A percentile compares a stretch with the other conserved stretches of the same genome.
Conservation (phyloP, 2,888 invertebrate genomes). For the Schizotus pectinicornis region DNA sequence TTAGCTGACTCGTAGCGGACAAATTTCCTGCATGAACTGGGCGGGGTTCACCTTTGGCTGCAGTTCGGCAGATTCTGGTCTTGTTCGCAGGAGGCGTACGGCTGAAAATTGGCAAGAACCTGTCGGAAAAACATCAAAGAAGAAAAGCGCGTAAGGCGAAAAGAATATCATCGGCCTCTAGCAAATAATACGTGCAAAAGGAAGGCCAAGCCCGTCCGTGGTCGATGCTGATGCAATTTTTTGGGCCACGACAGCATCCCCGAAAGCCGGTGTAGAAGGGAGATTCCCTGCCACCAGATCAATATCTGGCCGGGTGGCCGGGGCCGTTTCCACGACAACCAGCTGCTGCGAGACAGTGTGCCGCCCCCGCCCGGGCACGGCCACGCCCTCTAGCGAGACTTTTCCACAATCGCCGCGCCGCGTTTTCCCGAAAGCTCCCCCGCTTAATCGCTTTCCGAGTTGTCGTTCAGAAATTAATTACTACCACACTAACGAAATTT, state of each 20-base stretch:
- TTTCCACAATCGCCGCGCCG: slow-evolving; percentile 25
- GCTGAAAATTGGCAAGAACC: slow-evolving; percentile 13
- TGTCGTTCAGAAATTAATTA: slow-evolving; percentile 57
- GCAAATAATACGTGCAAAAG: slow-evolving; percentile 45
- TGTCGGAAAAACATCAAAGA: slow-evolving; percentile 44
- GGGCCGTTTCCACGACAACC: slow-evolving; percentile 65
- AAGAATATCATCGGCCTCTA: slow-evolving; percentile 47
- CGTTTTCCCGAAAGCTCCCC: slow-evolving; percentile 24
- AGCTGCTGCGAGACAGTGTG: slow-evolving; percentile 68
- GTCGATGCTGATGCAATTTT: slow-evolving; percentile 52
- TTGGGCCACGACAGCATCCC: slow-evolving; percentile 38
- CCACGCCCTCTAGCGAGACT: slow-evolving; percentile 36
- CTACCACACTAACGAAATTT: slow-evolving; percentile 48
- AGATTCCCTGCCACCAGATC: slow-evolving; percentile 54
- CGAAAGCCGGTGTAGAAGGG: slow-evolving; percentile 33
- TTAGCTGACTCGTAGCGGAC: too few relatives aligned
- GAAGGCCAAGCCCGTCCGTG: slow-evolving; percentile 48
- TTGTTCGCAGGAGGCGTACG: too few relatives aligned
- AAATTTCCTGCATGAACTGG: too few relatives aligned
- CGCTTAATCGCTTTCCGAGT: slow-evolving; percentile 54
- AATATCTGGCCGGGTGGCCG: slow-evolving; percentile 55
- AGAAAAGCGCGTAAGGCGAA: slow-evolving; percentile 44
- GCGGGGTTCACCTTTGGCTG: too few relatives aligned
- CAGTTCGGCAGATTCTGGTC: too few relatives aligned
- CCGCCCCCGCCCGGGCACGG: slow-evolving; percentile 63